Evolutionary conservation across 2,797 vertebrate species (phyloP), one percentile per base, ranked within the genome.

Genomic region (Carapus acus): DNA sequence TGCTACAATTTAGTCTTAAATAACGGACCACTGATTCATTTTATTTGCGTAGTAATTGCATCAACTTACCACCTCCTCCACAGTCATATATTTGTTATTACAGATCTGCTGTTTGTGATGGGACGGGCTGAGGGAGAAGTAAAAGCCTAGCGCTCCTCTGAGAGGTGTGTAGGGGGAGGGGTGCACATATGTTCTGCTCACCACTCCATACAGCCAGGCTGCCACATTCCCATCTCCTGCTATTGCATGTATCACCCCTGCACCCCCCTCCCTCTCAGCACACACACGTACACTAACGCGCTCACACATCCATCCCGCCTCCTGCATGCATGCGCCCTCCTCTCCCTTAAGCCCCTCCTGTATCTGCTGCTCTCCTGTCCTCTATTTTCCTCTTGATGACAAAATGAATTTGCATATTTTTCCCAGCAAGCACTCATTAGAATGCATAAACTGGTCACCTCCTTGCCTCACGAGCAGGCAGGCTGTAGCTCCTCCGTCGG

Each of bases 401-500:
- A 82, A 83, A 84, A 81, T 74, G 57, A 73, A 88, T 87, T 87
- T 82, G 83, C 86, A 88, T 88, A 84, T 80, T 79, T 85, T 82
- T 79, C 63, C 73, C 67, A 80, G 73, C 74, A 65, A 81, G 76
- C 38, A 41, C 64, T 84, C 80, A 85, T 87, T 87, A 86, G 78
- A 78, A 86, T 88, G 79, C 82, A 86, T 79, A 82, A 83, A 83
- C 71, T 54, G 65, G 73, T 67, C 52, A 66, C 60, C 72, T 79
- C 56, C 65, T 41, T 61, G 71, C 71, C 64, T 73, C 73, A 68
- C 55, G 73, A 81, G 68, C 78, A 66, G 80, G 68, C 78, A 66
- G 72, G 69, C 72, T 71, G 71, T 74, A 76, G 74, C 78, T 75
- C 77, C 80, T 76, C 66, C 74, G 73, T 29, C n/a, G 76, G 73